Evolutionary conservation across 2,888 invertebrate species (phyloP), one percentile per base, ranked within the genome.

Genomic region (Drosophila lacicola): DNA sequence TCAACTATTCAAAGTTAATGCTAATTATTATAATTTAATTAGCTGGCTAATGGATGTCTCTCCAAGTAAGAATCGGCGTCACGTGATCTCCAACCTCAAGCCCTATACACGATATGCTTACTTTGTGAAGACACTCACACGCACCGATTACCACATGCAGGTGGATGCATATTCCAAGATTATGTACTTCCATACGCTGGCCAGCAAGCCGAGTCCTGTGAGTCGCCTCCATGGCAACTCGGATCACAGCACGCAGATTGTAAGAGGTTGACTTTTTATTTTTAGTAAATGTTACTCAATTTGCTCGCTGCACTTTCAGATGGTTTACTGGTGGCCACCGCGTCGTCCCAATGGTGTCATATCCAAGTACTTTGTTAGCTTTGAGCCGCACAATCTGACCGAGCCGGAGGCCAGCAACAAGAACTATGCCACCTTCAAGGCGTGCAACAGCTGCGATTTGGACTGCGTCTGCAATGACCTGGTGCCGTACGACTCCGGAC

Each of bases 21-120:
- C 9, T 0, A 33, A 13, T 17, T 14, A 13, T 6, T 2, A 19
- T 0, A 1, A 21, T 8, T 60, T 45, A 53, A 19, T 2, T 89
- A 96, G 96, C 50, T 96, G 96, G 96, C 94, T 94, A 74, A 95
- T 96, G 44, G 93, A 95, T 44, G 66, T 90, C 4, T 71, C 86
- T 3, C 33, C 76, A 0, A 78, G 51, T 33, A 88, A 73, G 90
- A 93, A 93, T 17, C 91, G 93, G 19, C 93, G 94, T 80, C 93
- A 95, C 79, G 93, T 95, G 10, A 91, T 97, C 37, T 92, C 94
- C 2, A 93, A 94, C 64, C 93, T 98, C n/a, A 95, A 96, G 81
- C 97, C 98, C 0, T 97, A 94, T 92, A 98, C 98, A 0, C 96
- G 96, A 79, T 99, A 99, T 93, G 99, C 98, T 0, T 96, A 95